Evolutionary conservation across 2,113 vertebrate species (phyloP).

Genomic region (Piaya cayana): DNA sequence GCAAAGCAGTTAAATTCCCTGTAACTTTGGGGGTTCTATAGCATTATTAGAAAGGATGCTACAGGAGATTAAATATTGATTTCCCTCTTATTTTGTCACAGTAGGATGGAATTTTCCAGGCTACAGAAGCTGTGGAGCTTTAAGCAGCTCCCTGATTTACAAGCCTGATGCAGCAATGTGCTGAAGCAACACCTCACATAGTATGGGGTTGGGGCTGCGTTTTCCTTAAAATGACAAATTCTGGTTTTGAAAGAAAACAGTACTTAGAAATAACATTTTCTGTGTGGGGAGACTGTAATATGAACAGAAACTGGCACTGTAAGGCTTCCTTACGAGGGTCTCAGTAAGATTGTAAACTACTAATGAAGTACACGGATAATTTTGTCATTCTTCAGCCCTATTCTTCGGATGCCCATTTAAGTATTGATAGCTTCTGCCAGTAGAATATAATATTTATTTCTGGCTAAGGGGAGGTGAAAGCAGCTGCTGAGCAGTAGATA

Average conservation of each 20-base stretch:
- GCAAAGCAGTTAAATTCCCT: not conserved
- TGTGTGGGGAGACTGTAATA: fast-evolving
- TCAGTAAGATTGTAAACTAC: not conserved
- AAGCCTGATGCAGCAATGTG: not conserved
- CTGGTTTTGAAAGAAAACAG: not conserved
- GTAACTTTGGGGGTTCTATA: not conserved
- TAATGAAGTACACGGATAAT: not conserved
- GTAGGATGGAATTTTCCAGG: conserved; percentile 23
- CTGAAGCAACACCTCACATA: not conserved
- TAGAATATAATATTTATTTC: not conserved
- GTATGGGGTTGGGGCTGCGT: not conserved
- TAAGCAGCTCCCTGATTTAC: conserved; percentile 48
- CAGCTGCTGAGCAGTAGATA: conserved; percentile 18
- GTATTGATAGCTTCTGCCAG: not conserved
- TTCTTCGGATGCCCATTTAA: not conserved
- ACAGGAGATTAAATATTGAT: conserved; percentile 69
- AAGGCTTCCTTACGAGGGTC: not conserved
- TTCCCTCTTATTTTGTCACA: conserved; percentile 4
- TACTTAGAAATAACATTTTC: not conserved
- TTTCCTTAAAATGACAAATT: not conserved
- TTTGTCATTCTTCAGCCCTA: not conserved
- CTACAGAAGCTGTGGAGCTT: not conserved
- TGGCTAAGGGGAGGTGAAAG: not conserved
- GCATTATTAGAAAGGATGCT: conserved; percentile 1
- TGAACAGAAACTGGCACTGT: not conserved